Base-by-base conservation (phyloP, 1,140 invertebrate species). In the Acromyrmex echinatior region DNA sequence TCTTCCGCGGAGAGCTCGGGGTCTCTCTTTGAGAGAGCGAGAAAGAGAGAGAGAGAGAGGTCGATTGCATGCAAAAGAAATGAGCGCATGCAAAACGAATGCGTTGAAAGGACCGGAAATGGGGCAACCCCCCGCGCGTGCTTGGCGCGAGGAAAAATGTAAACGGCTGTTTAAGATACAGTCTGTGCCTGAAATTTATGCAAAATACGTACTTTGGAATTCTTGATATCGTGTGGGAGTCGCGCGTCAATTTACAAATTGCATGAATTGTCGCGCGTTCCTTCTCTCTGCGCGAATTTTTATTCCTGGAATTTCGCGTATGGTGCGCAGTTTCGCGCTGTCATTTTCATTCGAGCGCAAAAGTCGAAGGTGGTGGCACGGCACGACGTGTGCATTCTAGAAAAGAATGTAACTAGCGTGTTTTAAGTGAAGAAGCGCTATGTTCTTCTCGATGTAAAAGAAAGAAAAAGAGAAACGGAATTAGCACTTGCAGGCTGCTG, bases 131-230 rank as follows among this genome's bases (percentile, higher is more conserved):
- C 10, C 16, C n/a, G 28, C 56, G 45, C 58, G 58, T 21, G 62
- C 12, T n/a, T 49, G 31, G 70, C 18, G 70, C 18, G 68, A 84
- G 25, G 58, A 60, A 84, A 76, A 63, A 84, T 84, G 39, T 84
- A 84, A 84, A 76, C 80, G 70, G 80, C 70, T 84, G 58, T 84
- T 84, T 84, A 76, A 84, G 70, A 84, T 84, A 84, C 80, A 84
- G 80, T 84, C 70, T 84, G 80, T 74, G 70, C 56, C 45, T 76
- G 56, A 84, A 76, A 84, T 84, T 84, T 76, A 76, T 84, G 80
- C 70, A 76, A 62, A 84, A 76, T 84, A 74, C 80, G 56, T 84
- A 76, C 80, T 76, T 76, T 14, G 56, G 80, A 74, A 84, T 84
- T 76, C 80, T 21, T 84, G 70, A 84, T 84, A 84, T 58, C 18